Evolutionary conservation across 2,113 vertebrate species (phyloP), one percentile per base, ranked within the genome.

Genomic region (Protomyctophum bolini): DNA sequence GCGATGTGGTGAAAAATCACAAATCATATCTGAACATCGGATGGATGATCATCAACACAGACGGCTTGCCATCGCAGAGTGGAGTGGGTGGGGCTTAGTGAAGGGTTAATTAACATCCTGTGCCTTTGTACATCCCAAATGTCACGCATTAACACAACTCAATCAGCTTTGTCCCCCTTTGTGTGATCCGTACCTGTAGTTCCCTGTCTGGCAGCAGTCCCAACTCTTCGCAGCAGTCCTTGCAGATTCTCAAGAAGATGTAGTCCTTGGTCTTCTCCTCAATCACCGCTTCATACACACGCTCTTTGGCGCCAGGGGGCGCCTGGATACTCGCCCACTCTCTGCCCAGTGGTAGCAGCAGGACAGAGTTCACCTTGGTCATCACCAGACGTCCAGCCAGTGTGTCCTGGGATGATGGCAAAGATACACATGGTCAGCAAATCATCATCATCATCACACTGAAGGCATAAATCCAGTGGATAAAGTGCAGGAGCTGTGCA

Each of bases 251-350:
- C 88, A 99, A 90, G 90, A 99, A 99, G 91, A 99, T 98, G 93
- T 98, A 98, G 50, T 99, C 97, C 93, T 99, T 99, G 72, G 98
- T 99, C 91, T 99, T 99, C 88, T 99, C 98, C 89, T 99, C 97
- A 9, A 99, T 99, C 80, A 96, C 92, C 77, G 97, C 97, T 91
- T 99, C 97, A 71, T 96, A 98, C 72, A 99, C 98, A 41, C 97
- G 96, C 90, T 99, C 98, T 94, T 97, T 99, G 90, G 95, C 95
- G 81, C 97, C 96, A 70, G 97, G 94, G 57, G 92, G 94, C 58
- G 95, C 93, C 15, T 90, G 92, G 85, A 86, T 89, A 90, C 63
- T 70, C 49, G 80, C 0, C 3, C 94, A 95, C 58, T 98, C 96
- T 71, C 94, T 95, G 88, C 91, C 92, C 87, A 96, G 83, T 56